Conservation (phyloP, 2,113 vertebrate genomes). For the Propithecus coquereli region DNA sequence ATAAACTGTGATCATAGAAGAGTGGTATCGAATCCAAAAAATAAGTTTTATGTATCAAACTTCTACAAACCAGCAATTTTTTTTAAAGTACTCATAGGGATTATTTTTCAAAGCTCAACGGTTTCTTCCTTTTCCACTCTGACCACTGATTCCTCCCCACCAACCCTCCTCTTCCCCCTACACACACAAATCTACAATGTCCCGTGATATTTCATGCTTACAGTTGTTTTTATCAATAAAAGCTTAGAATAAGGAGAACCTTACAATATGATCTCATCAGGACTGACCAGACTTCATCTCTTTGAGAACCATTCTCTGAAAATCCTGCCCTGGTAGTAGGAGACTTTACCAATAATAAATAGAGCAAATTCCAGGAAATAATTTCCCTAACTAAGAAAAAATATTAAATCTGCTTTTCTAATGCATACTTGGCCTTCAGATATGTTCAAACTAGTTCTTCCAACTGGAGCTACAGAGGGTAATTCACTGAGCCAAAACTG, state of each 20-base stretch:
- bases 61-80: background rate
- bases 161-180: background rate
- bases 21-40: background rate
- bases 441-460: conserved; percentile 21
- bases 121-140: background rate
- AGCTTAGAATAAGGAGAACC: background rate
- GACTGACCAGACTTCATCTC: background rate
- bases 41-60: background rate
- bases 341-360: conserved; percentile 26
- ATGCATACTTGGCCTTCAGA: background rate
- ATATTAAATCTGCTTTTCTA: background rate
- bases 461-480: background rate
- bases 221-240: background rate
- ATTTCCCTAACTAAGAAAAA: background rate
- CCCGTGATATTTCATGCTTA: background rate
- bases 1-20: background rate
- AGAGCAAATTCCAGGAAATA: background rate
- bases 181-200: background rate
- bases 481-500: background rate
- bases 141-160: background rate
- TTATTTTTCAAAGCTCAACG: conserved; percentile 9
- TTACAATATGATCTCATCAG: background rate
- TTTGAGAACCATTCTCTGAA: conserved; percentile 15
- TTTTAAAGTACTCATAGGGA: background rate
- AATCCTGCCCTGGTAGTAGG: background rate